Conservation (phyloP, 2,113 vertebrate species). For the Gobio gobio region DNA sequence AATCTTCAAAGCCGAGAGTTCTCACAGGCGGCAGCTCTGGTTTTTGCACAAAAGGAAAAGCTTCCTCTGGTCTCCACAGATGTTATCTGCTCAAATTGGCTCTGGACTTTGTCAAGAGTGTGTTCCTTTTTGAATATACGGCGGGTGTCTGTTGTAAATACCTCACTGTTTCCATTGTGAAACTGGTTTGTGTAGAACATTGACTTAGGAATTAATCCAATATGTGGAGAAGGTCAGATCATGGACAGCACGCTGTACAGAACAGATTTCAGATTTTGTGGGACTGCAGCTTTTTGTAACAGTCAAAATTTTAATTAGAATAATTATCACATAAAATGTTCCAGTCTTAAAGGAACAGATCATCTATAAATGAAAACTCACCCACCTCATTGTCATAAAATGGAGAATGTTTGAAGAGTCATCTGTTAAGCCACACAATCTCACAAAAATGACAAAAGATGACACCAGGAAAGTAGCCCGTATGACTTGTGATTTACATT, state of each 20-base stretch:
- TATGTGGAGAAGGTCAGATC: constrained; percentile 21
- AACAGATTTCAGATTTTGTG: not conserved
- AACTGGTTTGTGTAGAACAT: constrained; percentile 35
- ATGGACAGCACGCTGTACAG: not conserved
- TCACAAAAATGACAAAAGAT: not conserved
- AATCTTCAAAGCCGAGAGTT: constrained; percentile 52
- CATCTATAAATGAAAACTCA: not conserved
- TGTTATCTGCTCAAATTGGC: constrained; percentile 55
- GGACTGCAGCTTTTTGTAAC: not conserved
- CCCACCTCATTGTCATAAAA: not conserved
- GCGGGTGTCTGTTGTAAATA: constrained; percentile 28
- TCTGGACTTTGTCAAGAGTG: constrained; percentile 54
- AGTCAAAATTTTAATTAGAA: not conserved
- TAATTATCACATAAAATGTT: not conserved
- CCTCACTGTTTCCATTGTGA: constrained; percentile 33
- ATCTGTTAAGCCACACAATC: not conserved
- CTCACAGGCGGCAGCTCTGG: constrained; percentile 36
- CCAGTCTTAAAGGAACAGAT: not conserved
- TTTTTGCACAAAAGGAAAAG: constrained; percentile 38
- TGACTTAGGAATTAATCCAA: constrained; percentile 34
- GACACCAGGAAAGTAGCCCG: not conserved
- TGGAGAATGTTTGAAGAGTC: not conserved
- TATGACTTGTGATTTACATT: not conserved
- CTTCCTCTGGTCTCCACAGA: constrained; percentile 57
- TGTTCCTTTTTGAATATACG: constrained; percentile 25